Conservation (phyloP, 1,140 invertebrate genomes). For the Diorhabda carinulata region DNA sequence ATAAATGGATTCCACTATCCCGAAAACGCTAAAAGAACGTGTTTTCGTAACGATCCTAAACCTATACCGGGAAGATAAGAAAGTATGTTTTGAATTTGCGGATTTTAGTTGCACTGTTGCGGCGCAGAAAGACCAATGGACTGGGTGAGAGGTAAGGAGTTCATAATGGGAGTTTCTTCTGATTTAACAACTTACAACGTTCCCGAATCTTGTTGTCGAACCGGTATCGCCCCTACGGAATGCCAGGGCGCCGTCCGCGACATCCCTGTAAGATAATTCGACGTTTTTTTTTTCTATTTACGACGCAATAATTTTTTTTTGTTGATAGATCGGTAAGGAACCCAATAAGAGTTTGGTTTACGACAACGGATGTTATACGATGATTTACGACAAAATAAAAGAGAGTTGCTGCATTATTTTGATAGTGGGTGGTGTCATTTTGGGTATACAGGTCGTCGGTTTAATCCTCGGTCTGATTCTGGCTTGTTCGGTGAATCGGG, state of each 20-base stretch:
- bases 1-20: too few species aligned
- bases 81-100: neutral
- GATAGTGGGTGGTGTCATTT: slow-evolving; percentile 60
- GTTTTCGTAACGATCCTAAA: too few species aligned
- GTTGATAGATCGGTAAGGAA: slow-evolving; percentile 22
- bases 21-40: too few species aligned
- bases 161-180: slow-evolving; percentile 41
- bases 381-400: slow-evolving; percentile 60
- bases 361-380: slow-evolving; percentile 68
- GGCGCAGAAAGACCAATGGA: slow-evolving; percentile 66
- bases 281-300: neutral
- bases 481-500: slow-evolving; percentile 68
- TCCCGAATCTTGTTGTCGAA: slow-evolving; percentile 51
- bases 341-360: slow-evolving; percentile 40
- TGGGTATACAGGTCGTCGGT: slow-evolving; percentile 67
- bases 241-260: slow-evolving; percentile 46
- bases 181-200: slow-evolving; percentile 46
- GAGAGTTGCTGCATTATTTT: slow-evolving; percentile 62
- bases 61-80: too few species aligned
- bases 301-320: neutral
- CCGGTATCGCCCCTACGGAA: slow-evolving; percentile 27
- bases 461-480: slow-evolving; percentile 74
- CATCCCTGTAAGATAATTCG: slow-evolving; percentile 17
- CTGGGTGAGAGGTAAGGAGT: slow-evolving; percentile 60
- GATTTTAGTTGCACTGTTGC: slow-evolving; percentile 55